Conservation (phyloP, 2,797 vertebrate species). For the Percopsis omiscomaycus region DNA sequence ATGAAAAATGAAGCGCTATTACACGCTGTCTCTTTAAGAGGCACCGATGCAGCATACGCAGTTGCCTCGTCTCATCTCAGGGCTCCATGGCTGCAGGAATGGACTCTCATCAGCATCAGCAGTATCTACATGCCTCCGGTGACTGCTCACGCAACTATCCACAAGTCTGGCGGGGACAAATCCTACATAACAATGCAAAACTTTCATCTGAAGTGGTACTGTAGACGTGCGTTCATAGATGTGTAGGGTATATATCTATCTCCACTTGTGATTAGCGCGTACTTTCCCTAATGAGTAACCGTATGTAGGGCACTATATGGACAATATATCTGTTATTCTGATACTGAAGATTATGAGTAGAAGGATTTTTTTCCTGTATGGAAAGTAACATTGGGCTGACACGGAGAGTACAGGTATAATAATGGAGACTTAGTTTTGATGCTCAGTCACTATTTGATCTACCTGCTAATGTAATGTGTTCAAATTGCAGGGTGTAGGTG, state of each 20-base stretch:
- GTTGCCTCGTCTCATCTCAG: constrained; percentile 64
- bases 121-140: constrained; percentile 45
- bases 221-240: neutral
- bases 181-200: constrained; percentile 39
- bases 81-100: constrained; percentile 67
- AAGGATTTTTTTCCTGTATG: constrained; percentile 4
- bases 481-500: constrained; percentile 6
- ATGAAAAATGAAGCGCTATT: neutral
- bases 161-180: constrained; percentile 41
- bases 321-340: constrained; percentile 23
- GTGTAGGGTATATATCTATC: no score
- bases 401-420: constrained; percentile 3
- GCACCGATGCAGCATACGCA: constrained; percentile 64
- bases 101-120: constrained; percentile 60
- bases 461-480: constrained; percentile 24
- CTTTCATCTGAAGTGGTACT: constrained; percentile 49
- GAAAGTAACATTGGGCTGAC: constrained; percentile 19
- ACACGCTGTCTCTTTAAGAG: constrained; percentile 75
- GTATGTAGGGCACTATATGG: constrained; percentile 53
- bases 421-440: neutral
- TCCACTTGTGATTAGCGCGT: neutral
- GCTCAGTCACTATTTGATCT: neutral
- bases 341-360: constrained; percentile 4
- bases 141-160: constrained; percentile 39
- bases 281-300: constrained; percentile 3